phyloP scores from a whole-genome alignment of 2,888 invertebrate species.

The Heliconius aoede region DNA sequence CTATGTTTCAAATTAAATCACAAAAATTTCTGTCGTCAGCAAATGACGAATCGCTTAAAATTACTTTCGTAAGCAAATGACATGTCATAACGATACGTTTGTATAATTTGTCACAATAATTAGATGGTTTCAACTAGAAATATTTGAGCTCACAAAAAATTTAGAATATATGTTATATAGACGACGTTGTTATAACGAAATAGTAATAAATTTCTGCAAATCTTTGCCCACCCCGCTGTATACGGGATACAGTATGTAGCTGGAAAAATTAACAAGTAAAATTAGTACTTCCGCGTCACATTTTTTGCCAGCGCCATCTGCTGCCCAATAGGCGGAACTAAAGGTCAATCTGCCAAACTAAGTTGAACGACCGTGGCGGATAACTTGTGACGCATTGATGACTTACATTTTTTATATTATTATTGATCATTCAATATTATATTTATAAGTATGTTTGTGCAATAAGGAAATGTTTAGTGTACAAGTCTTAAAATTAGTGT shows the following conservation, averaged over 20 bases:
- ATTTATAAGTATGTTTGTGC: constrained; percentile 38
- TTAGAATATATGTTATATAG: too few relatives aligned
- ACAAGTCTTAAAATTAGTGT: constrained; percentile 2
- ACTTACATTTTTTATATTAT: constrained; percentile 51
- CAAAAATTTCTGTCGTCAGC: not conserved
- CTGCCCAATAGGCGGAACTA: constrained; percentile 60
- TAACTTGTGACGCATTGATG: constrained; percentile 60
- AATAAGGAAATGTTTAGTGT: constrained; percentile 24
- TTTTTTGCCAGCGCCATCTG: constrained; percentile 53
- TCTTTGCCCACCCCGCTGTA: not conserved
- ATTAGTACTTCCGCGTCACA: constrained; percentile 6
- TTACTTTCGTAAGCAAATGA: too few relatives aligned
- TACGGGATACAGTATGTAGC: not conserved
- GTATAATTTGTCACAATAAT: too few relatives aligned
- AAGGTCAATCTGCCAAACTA: constrained; percentile 77
- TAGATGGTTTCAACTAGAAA: too few relatives aligned
- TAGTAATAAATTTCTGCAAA: not conserved
- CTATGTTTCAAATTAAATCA: too few relatives aligned
- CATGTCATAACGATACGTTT: too few relatives aligned
- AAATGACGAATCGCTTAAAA: too few relatives aligned
- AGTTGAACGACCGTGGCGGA: constrained; percentile 66
- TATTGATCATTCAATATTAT: constrained; percentile 33
- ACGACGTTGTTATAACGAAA: too few relatives aligned
- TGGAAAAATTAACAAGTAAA: not conserved
- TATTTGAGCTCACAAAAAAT: too few relatives aligned